Conservation (phyloP, 2,888 invertebrate genomes). For the Sycophila texana region DNA sequence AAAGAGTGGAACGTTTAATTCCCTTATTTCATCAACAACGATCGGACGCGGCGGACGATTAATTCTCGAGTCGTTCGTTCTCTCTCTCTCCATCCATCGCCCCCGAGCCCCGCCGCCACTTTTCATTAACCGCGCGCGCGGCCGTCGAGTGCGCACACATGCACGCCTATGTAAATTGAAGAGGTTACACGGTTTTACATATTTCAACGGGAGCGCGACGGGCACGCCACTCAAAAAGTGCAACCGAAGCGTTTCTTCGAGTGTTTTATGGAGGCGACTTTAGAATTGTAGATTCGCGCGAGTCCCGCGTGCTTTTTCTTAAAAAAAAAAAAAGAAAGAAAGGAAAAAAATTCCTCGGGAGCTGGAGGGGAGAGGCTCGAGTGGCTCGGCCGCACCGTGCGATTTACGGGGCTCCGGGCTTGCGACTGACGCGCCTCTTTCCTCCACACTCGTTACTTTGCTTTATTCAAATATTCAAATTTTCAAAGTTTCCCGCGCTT, state of each 20-base stretch:
- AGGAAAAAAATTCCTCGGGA: background rate
- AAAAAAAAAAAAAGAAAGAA: background rate
- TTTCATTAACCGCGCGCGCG: conserved; percentile 52
- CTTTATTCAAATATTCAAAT: conserved; percentile 49
- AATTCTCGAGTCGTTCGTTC: conserved; percentile 54
- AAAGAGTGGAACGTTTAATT: conserved; percentile 50
- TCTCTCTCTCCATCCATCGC: conserved; percentile 10
- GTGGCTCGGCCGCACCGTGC: background rate
- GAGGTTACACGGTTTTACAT: conserved; percentile 75
- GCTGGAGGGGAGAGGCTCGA: conserved; percentile 16
- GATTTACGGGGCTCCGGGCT: conserved; percentile 50
- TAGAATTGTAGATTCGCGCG: conserved; percentile 75
- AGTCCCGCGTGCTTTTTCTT: conserved; percentile 41
- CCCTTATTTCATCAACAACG: conserved; percentile 52
- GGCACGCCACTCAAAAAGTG: conserved; percentile 72
- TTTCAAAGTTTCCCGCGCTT: conserved; percentile 20
- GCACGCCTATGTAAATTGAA: conserved; percentile 72
- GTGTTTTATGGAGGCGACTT: conserved; percentile 74
- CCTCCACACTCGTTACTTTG: conserved; percentile 9
- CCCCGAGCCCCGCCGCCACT: conserved; percentile 52
- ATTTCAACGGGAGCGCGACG: conserved; percentile 70
- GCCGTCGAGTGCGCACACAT: conserved; percentile 21
- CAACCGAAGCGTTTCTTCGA: conserved; percentile 74
- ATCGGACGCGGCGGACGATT: conserved; percentile 60
- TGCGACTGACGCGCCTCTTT: conserved; percentile 47